These are phyloP conservation scores for Cotesia congregata DNA, from an alignment of 2,888 invertebrate genomes.

Conservation along the genomic window DNA sequence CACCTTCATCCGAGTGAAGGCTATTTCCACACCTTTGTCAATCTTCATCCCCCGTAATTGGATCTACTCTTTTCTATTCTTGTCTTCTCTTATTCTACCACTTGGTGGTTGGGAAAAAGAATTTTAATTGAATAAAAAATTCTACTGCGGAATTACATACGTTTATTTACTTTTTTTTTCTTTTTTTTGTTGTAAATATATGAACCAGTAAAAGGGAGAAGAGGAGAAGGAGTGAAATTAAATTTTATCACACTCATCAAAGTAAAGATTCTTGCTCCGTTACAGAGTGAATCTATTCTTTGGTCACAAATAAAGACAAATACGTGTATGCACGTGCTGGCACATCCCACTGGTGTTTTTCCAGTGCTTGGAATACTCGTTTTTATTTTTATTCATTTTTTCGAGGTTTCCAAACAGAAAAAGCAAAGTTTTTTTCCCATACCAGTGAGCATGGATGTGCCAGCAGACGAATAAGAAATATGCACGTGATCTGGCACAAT, in stretches of 20 bases:
- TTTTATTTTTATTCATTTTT: conserved; percentile 28
- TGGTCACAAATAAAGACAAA: conserved; percentile 21
- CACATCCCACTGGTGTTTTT: conserved; percentile 42
- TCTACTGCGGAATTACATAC: background rate
- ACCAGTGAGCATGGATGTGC: conserved; percentile 32
- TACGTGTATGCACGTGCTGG: conserved; percentile 35
- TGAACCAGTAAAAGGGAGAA: background rate
- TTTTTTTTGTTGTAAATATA: background rate
- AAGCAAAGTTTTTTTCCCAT: background rate
- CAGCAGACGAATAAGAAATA: conserved; percentile 30
- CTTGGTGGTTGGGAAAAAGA: background rate
- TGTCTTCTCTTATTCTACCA: background rate
- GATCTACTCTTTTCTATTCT: background rate
- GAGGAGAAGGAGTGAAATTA: background rate
- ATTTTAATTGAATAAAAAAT: background rate
- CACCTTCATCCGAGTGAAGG: conserved; percentile 1
- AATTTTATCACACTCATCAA: conserved; percentile 12
- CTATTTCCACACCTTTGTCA: conserved; percentile 1
- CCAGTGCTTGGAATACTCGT: conserved; percentile 37
- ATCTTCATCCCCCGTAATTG: background rate
- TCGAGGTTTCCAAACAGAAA: background rate
- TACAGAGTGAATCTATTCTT: conserved; percentile 9
- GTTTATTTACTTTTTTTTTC: background rate
- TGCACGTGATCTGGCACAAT: conserved; percentile 47
- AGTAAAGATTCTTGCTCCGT: conserved; percentile 10